These are phyloP conservation scores for Ceratosolen fusciceps DNA, from an alignment of 1,140 invertebrate genomes.

Conservation along the genomic window DNA sequence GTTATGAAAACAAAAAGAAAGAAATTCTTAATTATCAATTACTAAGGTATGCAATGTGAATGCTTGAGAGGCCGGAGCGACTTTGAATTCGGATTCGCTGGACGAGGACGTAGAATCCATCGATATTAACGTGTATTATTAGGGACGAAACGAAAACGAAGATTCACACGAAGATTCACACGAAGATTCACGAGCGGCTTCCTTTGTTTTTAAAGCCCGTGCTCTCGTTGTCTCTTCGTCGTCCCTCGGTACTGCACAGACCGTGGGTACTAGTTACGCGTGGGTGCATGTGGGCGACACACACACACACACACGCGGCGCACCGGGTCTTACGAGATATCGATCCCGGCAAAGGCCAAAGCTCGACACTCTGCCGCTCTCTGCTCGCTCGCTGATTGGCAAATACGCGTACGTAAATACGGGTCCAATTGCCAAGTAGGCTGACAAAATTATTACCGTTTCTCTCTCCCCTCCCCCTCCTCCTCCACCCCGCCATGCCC, in stretches of 20 bases:
- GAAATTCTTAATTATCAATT: no score
- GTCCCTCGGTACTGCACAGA: no score
- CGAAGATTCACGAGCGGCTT: conserved; percentile 36
- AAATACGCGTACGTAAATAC: not conserved
- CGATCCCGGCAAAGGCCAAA: conserved; percentile 10
- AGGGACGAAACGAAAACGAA: not conserved
- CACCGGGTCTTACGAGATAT: conserved; percentile 14
- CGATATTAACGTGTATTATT: no score
- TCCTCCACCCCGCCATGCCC: not conserved
- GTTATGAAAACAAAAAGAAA: no score
- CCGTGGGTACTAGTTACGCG: no score
- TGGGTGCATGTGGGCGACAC: not conserved
- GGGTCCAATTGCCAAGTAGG: not conserved
- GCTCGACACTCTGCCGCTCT: not conserved
- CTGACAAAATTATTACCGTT: not conserved
- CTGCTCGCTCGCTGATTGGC: not conserved
- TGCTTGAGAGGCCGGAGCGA: no score
- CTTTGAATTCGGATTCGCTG: no score
- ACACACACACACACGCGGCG: not conserved
- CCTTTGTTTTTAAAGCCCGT: not conserved
- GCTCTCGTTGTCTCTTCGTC: no score
- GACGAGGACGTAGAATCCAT: no score
- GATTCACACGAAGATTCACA: not conserved
- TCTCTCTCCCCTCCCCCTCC: not conserved
- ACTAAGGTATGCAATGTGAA: no score